Evolutionary conservation across 1,140 invertebrate species (phyloP).

Genomic region (Diprion similis): DNA sequence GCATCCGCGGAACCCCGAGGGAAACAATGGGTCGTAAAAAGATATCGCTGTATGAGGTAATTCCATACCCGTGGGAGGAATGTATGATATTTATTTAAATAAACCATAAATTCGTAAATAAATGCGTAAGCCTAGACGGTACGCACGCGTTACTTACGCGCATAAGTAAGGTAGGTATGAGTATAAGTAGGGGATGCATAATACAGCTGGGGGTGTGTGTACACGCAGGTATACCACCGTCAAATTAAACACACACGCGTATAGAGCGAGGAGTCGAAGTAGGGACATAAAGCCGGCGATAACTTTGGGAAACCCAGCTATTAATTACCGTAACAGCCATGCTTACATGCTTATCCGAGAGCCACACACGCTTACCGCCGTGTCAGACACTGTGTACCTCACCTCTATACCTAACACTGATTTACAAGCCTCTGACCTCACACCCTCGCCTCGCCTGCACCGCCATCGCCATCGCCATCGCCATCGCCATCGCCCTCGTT

Average conservation of each 20-base stretch:
- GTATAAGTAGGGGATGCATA: not conserved
- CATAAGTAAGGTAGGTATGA: no score
- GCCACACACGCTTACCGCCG: not conserved
- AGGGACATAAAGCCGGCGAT: slow-evolving; percentile 34
- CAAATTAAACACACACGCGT: not conserved
- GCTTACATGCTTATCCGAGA: slow-evolving; percentile 36
- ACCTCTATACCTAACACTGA: not conserved
- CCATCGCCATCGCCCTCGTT: not conserved
- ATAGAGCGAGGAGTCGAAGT: not conserved
- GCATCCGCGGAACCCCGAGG: not conserved
- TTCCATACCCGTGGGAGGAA: not conserved
- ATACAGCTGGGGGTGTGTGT: not conserved
- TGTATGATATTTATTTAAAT: slow-evolving; percentile 16
- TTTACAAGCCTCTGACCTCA: not conserved
- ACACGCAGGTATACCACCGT: not conserved
- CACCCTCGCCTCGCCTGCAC: not conserved
- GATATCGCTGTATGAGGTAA: not conserved
- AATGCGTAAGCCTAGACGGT: not conserved
- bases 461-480: not conserved
- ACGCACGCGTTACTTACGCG: no score
- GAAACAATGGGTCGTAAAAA: not conserved
- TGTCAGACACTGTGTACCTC: not conserved
- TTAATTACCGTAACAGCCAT: slow-evolving; percentile 38
- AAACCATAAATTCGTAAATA: slow-evolving; percentile 12
- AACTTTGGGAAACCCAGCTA: slow-evolving; percentile 32